A percentile compares a stretch with the other conserved stretches of the same genome.
phyloP scores from a whole-genome alignment of 2,113 vertebrate species.

The Edolisoma coerulescens region DNA sequence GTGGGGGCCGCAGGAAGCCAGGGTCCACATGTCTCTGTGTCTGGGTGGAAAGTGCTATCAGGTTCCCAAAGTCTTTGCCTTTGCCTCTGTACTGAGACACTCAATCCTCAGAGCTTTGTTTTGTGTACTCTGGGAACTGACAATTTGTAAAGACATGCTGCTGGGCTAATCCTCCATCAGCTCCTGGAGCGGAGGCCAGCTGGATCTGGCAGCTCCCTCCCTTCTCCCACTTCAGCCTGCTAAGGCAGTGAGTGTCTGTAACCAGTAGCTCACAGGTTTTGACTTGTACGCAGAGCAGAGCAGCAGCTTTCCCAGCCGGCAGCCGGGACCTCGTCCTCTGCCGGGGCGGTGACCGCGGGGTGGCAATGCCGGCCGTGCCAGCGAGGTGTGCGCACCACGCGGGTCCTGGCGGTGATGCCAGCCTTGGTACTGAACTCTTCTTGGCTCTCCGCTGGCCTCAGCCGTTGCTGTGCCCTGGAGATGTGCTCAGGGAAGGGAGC shows the following conservation, averaged over 20 bases:
- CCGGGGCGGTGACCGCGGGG: neutral
- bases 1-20: neutral
- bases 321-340: neutral
- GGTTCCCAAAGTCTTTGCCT: neutral
- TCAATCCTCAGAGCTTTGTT: neutral
- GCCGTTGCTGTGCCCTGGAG: neutral
- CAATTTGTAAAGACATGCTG: slow-evolving; percentile 17
- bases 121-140: neutral
- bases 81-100: neutral
- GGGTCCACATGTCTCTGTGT: neutral
- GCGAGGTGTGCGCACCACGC: fast-evolving
- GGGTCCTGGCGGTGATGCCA: neutral
- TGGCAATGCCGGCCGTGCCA: neutral
- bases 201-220: slow-evolving; percentile 22
- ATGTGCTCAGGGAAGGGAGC: neutral
- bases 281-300: neutral
- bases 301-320: neutral
- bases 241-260: neutral
- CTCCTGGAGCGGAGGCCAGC: slow-evolving; percentile 4
- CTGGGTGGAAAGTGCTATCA: neutral
- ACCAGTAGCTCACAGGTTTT: slow-evolving; percentile 6
- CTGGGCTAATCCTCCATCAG: slow-evolving; percentile 38
- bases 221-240: neutral
- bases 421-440: neutral
- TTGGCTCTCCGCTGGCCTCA: neutral